These are phyloP conservation scores for Garra rufa DNA, from an alignment of 2,113 vertebrate species.

Conservation along the genomic window DNA sequence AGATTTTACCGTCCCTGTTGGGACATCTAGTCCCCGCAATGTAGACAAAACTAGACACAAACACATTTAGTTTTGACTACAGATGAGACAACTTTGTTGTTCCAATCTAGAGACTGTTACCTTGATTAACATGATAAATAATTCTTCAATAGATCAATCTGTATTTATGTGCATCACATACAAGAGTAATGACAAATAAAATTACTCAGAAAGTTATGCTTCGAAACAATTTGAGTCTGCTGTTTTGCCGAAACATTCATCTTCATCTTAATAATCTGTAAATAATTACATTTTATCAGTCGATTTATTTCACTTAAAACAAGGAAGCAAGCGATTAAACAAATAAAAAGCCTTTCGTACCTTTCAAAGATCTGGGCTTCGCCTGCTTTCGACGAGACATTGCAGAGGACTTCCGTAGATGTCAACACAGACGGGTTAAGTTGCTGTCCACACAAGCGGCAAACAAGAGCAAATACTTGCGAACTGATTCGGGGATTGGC, in stretches of 20 bases:
- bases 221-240: background rate
- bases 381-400: constrained; percentile 59
- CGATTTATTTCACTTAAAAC: background rate
- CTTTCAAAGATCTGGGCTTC: constrained; percentile 54
- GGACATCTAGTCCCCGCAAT: background rate
- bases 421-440: background rate
- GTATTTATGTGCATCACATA: background rate
- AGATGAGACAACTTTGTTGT: background rate
- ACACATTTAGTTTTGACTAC: background rate
- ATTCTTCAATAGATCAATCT: background rate
- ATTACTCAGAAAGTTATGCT: background rate
- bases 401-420: constrained; percentile 1
- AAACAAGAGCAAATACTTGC: background rate
- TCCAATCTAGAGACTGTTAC: background rate
- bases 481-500: background rate
- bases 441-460: background rate
- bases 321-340: background rate
- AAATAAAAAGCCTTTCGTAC: constrained; percentile 29
- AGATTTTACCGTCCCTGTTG: background rate
- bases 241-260: background rate
- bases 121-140: background rate
- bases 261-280: background rate
- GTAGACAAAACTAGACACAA: background rate
- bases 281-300: background rate
- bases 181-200: background rate